These are phyloP conservation scores for Oncorhynchus keta DNA, from an alignment of 2,113 vertebrate species.

Conservation along the genomic window DNA sequence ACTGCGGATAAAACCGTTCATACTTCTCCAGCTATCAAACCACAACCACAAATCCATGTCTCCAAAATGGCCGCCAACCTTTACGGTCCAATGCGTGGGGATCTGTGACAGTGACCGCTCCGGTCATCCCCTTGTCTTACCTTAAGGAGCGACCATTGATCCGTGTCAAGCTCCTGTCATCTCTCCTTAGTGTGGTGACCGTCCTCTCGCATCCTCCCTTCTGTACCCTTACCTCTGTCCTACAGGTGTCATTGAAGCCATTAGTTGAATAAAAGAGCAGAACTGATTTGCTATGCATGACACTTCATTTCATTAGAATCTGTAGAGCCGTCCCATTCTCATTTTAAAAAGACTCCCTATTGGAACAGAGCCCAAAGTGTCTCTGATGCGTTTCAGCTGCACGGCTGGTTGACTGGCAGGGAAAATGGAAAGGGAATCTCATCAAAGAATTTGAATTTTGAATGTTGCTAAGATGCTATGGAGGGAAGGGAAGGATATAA, in stretches of 20 bases:
- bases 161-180: conserved; percentile 30
- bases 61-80: neutral
- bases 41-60: neutral
- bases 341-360: conserved; percentile 35
- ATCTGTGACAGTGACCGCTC: conserved; percentile 3
- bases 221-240: conserved; percentile 25
- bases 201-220: conserved; percentile 9
- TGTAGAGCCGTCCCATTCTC: conserved; percentile 31
- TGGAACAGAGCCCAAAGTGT: conserved; percentile 25
- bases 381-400: neutral
- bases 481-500: neutral
- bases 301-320: conserved; percentile 40
- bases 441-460: too few relatives aligned
- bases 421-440: neutral
- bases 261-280: conserved; percentile 22
- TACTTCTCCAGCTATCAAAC: neutral
- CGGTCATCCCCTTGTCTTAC: conserved; percentile 23
- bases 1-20: neutral
- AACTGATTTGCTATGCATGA: conserved; percentile 42
- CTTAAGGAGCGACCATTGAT: conserved; percentile 35
- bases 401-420: neutral
- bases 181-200: conserved; percentile 27
- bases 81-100: neutral
- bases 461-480: too few relatives aligned
- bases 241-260: conserved; percentile 55